Evolutionary conservation across 2,888 invertebrate genomes (phyloP).

Genomic region (Diaperis boleti): DNA sequence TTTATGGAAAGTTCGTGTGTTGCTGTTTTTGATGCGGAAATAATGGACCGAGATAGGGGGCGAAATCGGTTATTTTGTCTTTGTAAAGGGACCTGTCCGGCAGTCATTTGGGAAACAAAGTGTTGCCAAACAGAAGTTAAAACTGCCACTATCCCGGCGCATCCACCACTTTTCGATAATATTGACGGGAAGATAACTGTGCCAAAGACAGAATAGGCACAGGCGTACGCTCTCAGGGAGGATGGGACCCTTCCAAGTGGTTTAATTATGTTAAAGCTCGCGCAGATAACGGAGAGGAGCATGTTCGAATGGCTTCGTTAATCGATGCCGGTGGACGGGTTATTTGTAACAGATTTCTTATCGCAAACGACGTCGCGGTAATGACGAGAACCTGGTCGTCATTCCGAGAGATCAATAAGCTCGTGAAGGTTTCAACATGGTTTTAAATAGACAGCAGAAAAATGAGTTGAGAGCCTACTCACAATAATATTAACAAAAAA

Average conservation of each 20-base stretch:
- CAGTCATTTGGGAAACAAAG: too few relatives aligned
- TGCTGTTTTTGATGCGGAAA: slow-evolving; percentile 15
- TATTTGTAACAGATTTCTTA: not conserved
- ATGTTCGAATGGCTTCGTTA: not conserved
- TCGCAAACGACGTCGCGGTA: not conserved
- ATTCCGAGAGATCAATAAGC: not conserved
- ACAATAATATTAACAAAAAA: too few relatives aligned
- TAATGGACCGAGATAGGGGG: slow-evolving; percentile 2
- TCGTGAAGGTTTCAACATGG: too few relatives aligned
- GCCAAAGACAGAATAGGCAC: too few relatives aligned
- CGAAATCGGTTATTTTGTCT: too few relatives aligned
- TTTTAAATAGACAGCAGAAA: too few relatives aligned
- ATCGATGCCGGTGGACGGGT: not conserved
- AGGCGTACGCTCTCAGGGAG: not conserved
- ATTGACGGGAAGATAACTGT: too few relatives aligned
- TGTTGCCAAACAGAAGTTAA: too few relatives aligned
- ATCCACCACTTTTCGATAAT: too few relatives aligned
- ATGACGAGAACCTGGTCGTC: not conserved
- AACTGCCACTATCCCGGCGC: too few relatives aligned
- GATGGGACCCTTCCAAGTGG: slow-evolving; percentile 1
- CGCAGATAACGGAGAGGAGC: not conserved
- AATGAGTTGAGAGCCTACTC: too few relatives aligned
- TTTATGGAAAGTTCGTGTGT: slow-evolving; percentile 20
- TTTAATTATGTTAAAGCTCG: slow-evolving; percentile 10
- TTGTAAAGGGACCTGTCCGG: too few relatives aligned